A percentile compares a stretch with the other conserved stretches of the same genome.
Conservation (phyloP, 2,113 vertebrate genomes). For the Puffinus mauretanicus region DNA sequence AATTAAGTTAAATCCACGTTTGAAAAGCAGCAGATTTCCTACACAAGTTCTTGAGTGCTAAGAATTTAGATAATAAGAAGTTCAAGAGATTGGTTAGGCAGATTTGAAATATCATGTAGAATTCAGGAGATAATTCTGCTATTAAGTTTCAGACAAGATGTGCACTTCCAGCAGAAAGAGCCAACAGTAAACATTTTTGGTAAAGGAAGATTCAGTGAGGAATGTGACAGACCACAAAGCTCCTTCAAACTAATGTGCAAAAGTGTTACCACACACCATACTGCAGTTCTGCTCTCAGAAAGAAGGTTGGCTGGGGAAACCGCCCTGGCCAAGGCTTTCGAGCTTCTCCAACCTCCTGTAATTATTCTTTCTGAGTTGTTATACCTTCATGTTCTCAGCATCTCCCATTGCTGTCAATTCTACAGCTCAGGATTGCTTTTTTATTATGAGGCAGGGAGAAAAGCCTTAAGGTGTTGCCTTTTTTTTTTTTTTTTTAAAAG, state of each 20-base stretch:
- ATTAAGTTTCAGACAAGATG: not conserved
- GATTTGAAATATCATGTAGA: not conserved
- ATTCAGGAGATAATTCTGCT: not conserved
- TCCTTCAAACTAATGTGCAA: not conserved
- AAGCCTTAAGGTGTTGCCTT: not conserved
- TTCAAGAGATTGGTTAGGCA: not conserved
- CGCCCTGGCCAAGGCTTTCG: not conserved
- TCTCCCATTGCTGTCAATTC: not conserved
- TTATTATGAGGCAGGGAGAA: not conserved
- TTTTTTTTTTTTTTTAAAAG: not conserved
- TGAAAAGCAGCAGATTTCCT: not conserved
- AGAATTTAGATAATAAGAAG: not conserved
- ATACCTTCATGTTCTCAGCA: not conserved
- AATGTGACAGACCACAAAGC: not conserved
- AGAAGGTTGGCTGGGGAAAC: not conserved
- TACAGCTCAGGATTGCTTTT: not conserved
- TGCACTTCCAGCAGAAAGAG: not conserved
- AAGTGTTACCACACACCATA: not conserved
- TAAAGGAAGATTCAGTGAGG: not conserved
- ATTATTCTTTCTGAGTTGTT: not conserved
- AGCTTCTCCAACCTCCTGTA: not conserved
- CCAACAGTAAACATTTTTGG: not conserved
- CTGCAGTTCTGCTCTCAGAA: not conserved
- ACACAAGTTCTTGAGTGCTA: not conserved
- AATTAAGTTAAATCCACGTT: not conserved